Evolutionary conservation across 2,888 invertebrate species (phyloP).

Genomic region (Oxyteleia sp.): DNA sequence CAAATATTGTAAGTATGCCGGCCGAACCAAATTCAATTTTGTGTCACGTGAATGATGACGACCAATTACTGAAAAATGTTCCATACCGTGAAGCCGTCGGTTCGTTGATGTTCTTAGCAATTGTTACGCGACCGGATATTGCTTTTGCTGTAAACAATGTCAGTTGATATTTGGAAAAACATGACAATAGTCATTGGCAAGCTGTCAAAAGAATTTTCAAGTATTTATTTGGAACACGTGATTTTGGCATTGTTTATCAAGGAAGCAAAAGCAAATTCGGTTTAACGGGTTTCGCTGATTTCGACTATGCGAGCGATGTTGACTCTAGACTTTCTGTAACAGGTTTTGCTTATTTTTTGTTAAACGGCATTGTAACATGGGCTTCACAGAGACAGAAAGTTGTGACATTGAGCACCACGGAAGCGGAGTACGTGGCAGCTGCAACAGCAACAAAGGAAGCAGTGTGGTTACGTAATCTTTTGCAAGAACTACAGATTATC

Average conservation of each 20-base stretch:
- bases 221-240: conserved; percentile 46
- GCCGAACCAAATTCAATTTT: conserved; percentile 3
- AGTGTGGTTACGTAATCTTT: conserved; percentile 30
- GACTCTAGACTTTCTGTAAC: conserved; percentile 72
- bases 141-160: conserved; percentile 70
- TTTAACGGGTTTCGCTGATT: conserved; percentile 63
- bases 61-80: conserved; percentile 1
- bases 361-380: conserved; percentile 36
- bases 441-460: conserved; percentile 34
- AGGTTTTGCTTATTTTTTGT: conserved; percentile 60
- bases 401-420: conserved; percentile 44
- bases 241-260: conserved; percentile 63
- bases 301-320: conserved; percentile 68
- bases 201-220: conserved; percentile 70
- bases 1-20: conserved; percentile 21
- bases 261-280: conserved; percentile 36
- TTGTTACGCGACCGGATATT: conserved; percentile 70
- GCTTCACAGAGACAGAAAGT: conserved; percentile 41
- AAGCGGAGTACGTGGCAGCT: conserved; percentile 45
- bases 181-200: conserved; percentile 65
- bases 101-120: conserved; percentile 28
- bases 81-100: conserved; percentile 27
- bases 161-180: conserved; percentile 52
- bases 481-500: conserved; percentile 18
- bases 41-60: background rate